Evolutionary conservation across 2,797 vertebrate genomes (phyloP).

Genomic region (Mus minutoides): DNA sequence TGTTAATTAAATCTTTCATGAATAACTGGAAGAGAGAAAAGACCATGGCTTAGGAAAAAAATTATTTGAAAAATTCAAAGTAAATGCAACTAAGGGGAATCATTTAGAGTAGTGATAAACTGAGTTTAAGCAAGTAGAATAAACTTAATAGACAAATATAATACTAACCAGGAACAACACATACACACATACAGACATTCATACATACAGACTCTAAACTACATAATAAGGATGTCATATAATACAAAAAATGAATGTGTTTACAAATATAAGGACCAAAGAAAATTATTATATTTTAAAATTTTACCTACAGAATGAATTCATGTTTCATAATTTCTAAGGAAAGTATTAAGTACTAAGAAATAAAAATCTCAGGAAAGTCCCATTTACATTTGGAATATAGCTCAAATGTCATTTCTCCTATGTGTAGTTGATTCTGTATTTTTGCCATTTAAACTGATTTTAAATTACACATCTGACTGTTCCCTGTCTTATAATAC

Average conservation of each 20-base stretch:
- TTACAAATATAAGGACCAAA: neutral
- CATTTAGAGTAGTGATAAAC: neutral
- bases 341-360: neutral
- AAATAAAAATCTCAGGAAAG: constrained; percentile 13
- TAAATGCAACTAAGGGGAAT: neutral
- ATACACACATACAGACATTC: neutral
- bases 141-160: neutral
- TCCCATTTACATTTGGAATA: neutral
- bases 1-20: neutral
- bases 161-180: neutral
- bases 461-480: neutral
- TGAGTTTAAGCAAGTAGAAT: neutral
- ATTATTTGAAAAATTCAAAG: constrained; percentile 5
- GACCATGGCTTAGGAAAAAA: neutral
- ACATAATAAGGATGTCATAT: neutral
- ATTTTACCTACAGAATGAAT: neutral
- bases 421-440: neutral
- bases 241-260: neutral
- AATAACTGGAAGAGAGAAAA: neutral
- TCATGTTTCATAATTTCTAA: constrained; percentile 1
- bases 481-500: neutral
- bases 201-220: neutral
- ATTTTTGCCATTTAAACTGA: neutral
- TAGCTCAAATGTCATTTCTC: neutral
- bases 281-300: neutral